These are phyloP conservation scores for Temnothorax rugatulus DNA, from an alignment of 2,888 invertebrate genomes.

Conservation along the genomic window DNA sequence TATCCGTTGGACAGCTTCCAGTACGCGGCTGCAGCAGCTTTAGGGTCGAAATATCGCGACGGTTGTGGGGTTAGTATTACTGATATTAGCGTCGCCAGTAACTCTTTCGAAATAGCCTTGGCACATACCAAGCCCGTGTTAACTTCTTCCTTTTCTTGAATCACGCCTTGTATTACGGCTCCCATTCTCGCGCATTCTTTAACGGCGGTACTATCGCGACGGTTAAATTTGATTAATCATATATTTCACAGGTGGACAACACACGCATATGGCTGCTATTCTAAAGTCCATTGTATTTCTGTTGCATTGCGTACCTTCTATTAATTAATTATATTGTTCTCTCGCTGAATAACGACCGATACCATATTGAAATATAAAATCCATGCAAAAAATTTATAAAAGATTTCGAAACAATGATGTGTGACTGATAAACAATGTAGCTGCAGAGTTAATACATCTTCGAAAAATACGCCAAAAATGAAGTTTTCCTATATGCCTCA, in stretches of 20 bases:
- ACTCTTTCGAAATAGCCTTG: conserved; percentile 82
- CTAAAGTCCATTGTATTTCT: neutral
- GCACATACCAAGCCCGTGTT: conserved; percentile 74
- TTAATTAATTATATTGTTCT: neutral
- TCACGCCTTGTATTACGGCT: conserved; percentile 62
- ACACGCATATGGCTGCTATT: neutral
- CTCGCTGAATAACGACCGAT: neutral
- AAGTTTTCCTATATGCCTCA: conserved; percentile 18
- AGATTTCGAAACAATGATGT: neutral
- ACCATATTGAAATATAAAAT: neutral
- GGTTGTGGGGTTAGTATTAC: conserved; percentile 80
- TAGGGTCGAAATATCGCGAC: conserved; percentile 71
- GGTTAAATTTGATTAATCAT: conserved; percentile 3
- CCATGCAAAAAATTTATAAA: neutral
- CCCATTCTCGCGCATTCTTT: conserved; percentile 41
- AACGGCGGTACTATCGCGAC: conserved; percentile 25
- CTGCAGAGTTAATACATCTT: conserved; percentile 48
- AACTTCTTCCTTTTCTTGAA: conserved; percentile 65
- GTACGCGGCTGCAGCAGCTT: conserved; percentile 71
- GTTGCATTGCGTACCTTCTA: neutral
- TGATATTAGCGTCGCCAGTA: conserved; percentile 83
- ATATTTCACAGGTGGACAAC: neutral
- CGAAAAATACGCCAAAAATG: conserved; percentile 34
- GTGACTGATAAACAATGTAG: conserved; percentile 21
- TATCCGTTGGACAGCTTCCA: conserved; percentile 80